Evolutionary conservation across 2,113 vertebrate species (phyloP).

Genomic region (Hippopotamus amphibius): DNA sequence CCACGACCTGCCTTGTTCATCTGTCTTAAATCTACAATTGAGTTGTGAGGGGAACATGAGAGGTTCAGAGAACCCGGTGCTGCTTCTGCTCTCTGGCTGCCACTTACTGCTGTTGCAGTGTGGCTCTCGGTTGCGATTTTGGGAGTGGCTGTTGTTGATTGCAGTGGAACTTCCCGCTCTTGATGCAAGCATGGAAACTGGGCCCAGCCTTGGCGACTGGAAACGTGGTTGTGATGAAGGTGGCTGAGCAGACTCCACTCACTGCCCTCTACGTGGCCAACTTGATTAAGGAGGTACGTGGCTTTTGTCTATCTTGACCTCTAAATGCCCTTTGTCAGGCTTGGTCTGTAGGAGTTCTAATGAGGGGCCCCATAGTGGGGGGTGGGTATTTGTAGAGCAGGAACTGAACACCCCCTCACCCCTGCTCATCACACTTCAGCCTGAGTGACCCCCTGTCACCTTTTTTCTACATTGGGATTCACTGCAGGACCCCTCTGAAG

Average conservation of each 20-base stretch:
- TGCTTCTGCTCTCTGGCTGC: neutral
- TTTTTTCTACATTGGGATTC: neutral
- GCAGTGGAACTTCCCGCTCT: slow-evolving; percentile 97
- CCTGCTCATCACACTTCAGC: neutral
- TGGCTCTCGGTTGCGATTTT: neutral
- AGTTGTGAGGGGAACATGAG: neutral
- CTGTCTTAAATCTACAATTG: accelerated
- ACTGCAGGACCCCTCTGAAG: neutral
- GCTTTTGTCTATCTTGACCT: neutral
- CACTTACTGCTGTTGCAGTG: neutral
- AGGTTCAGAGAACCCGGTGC: neutral
- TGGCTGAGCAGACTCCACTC: slow-evolving; percentile 96
- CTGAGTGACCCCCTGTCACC: neutral
- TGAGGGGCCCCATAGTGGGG: neutral
- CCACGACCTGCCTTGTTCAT: neutral
- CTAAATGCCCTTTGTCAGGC: neutral
- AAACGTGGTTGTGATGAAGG: slow-evolving; percentile 98
- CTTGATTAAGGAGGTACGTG: slow-evolving; percentile 94
- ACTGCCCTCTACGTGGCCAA: slow-evolving; percentile 95
- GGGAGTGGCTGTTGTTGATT: slow-evolving; percentile 5
- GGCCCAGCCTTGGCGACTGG: slow-evolving; percentile 97
- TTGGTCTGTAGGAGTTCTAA: neutral
- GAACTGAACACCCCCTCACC: no score
- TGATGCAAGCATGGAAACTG: slow-evolving; percentile 98
- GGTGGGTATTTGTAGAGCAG: neutral